Conservation (phyloP, 2,797 vertebrate genomes). For the Gambelia wislizenii region DNA sequence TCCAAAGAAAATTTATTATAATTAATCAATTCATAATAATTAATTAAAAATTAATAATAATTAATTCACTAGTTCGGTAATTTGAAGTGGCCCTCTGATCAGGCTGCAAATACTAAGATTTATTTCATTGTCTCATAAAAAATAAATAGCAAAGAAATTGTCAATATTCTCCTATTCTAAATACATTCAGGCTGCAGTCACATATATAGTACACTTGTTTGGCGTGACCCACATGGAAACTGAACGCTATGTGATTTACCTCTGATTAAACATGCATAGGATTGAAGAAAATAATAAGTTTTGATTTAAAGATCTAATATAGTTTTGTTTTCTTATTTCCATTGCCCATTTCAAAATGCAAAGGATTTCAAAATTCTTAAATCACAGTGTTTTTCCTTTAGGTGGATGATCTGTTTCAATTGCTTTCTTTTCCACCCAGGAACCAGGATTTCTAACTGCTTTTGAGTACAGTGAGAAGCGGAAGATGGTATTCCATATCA, state of each 20-base stretch:
- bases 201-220: not conserved
- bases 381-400: not conserved
- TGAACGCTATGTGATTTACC: not conserved
- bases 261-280: not conserved
- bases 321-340: not conserved
- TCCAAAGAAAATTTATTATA: not conserved
- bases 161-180: conserved; percentile 7
- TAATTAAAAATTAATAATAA: not conserved
- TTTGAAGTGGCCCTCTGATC: not conserved
- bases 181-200: not conserved
- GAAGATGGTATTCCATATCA: conserved; percentile 95
- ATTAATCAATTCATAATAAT: not conserved
- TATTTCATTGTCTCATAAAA: not conserved
- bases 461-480: conserved; percentile 94
- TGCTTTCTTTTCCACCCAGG: conserved; percentile 77
- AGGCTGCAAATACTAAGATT: not conserved
- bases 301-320: not conserved
- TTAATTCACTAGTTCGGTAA: not conserved
- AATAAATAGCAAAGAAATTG: not conserved
- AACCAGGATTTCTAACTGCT: conserved; percentile 93
- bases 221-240: not conserved
- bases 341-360: not conserved
- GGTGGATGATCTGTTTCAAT: not conserved
- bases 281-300: conserved; percentile 31
- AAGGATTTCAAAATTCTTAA: not conserved